Evolutionary conservation across 2,888 invertebrate genomes (phyloP).

Genomic region (Sipha maydis): DNA sequence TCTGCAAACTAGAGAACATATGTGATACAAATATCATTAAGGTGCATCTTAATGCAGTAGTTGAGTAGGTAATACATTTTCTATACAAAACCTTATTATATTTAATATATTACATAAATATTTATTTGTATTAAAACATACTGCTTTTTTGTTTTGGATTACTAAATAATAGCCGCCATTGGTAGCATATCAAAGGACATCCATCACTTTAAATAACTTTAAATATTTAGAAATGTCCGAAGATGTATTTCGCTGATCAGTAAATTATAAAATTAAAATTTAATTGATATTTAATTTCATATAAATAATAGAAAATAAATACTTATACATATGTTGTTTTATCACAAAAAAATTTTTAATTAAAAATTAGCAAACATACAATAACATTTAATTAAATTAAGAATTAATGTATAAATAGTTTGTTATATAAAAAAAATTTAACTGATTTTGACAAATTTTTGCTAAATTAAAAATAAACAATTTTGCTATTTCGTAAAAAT

Average conservation of each 20-base stretch:
- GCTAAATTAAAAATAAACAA: conserved; percentile 42
- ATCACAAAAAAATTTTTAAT: neutral
- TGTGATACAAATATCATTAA: conserved; percentile 7
- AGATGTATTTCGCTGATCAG: neutral
- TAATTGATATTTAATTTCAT: neutral
- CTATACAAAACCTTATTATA: neutral
- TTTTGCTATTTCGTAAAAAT: conserved; percentile 42
- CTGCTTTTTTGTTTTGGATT: conserved; percentile 13
- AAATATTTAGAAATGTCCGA: neutral
- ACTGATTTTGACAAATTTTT: conserved; percentile 18
- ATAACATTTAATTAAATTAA: neutral
- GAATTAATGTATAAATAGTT: neutral
- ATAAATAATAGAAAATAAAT: neutral
- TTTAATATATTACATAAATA: conserved; percentile 32
- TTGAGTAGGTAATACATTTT: conserved; percentile 37
- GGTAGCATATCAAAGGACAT: neutral
- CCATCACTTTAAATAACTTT: conserved; percentile 4
- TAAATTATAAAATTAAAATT: conserved; percentile 15
- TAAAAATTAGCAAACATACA: conserved; percentile 12
- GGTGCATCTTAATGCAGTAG: conserved; percentile 27
- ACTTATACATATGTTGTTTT: neutral
- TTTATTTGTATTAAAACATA: neutral
- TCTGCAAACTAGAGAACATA: conserved; percentile 40
- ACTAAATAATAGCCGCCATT: neutral
- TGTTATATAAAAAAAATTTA: neutral